Conservation (phyloP, 1,140 invertebrate species). For the Chelonus insularis region DNA sequence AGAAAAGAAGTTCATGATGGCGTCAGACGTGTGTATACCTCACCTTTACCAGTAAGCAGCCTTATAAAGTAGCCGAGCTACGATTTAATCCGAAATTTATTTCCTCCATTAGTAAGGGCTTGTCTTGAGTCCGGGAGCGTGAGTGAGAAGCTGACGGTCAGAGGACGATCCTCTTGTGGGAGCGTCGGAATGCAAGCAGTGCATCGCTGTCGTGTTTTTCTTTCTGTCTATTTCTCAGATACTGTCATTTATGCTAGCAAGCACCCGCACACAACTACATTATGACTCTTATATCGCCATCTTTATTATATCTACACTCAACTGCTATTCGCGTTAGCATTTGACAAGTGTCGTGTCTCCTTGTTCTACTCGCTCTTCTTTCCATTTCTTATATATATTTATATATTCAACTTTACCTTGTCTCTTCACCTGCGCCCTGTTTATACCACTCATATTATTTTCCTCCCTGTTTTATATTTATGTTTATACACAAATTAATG, state of each 20-base stretch:
- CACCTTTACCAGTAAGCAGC: slow-evolving; percentile 40
- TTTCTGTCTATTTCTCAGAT: neutral
- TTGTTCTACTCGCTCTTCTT: no score
- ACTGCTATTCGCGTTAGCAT: slow-evolving; percentile 38
- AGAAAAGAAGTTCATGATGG: slow-evolving; percentile 34
- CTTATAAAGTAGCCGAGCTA: slow-evolving; percentile 59
- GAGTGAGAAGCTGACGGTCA: slow-evolving; percentile 56
- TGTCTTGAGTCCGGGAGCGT: slow-evolving; percentile 52
- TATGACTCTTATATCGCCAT: slow-evolving; percentile 59
- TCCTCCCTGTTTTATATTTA: neutral
- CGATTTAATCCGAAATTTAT: slow-evolving; percentile 63
- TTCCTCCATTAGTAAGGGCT: slow-evolving; percentile 61
- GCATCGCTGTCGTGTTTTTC: slow-evolving; percentile 26
- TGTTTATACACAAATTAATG: neutral
- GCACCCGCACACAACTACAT: slow-evolving; percentile 51
- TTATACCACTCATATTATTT: neutral
- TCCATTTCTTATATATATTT: no score
- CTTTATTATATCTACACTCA: slow-evolving; percentile 56
- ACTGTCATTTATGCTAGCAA: neutral
- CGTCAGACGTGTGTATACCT: slow-evolving; percentile 40
- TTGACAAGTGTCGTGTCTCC: slow-evolving; percentile 48
- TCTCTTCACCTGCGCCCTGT: neutral
- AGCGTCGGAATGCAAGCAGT: slow-evolving; percentile 50
- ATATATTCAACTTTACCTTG: no score
- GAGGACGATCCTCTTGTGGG: slow-evolving; percentile 33